Conservation (phyloP, 2,888 invertebrate genomes). For the Drosophila sordidula region DNA sequence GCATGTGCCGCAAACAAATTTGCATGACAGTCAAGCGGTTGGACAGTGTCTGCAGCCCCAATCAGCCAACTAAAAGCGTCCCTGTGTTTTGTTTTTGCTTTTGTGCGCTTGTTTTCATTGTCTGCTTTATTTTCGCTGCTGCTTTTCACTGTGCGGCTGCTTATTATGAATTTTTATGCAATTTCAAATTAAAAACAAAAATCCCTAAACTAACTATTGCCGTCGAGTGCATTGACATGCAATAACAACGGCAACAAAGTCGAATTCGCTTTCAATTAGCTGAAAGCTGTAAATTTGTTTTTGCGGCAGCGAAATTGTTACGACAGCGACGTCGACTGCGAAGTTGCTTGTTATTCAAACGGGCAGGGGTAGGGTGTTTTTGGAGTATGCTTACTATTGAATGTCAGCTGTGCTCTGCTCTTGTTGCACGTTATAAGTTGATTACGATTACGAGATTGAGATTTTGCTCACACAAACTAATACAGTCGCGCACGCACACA, state of each 20-base stretch:
- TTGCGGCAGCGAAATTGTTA: slow-evolving; percentile 39
- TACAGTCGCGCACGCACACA: slow-evolving; percentile 5
- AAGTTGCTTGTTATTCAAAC: not conserved
- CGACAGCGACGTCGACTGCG: slow-evolving; percentile 27
- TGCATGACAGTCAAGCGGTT: slow-evolving; percentile 39
- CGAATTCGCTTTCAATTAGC: slow-evolving; percentile 65
- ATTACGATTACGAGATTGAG: slow-evolving; percentile 45
- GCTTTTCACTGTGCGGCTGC: slow-evolving; percentile 18
- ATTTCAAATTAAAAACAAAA: slow-evolving; percentile 36
- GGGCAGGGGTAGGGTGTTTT: not conserved
- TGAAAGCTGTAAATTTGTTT: slow-evolving; percentile 48
- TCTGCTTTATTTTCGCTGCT: slow-evolving; percentile 21
- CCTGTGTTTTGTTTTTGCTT: slow-evolving; percentile 22
- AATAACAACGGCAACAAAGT: slow-evolving; percentile 32
- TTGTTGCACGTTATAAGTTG: slow-evolving; percentile 61
- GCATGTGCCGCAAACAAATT: slow-evolving; percentile 7
- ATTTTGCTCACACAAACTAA: slow-evolving; percentile 27
- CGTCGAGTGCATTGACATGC: slow-evolving; percentile 67
- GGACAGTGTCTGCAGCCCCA: slow-evolving; percentile 21
- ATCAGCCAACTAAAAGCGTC: slow-evolving; percentile 2
- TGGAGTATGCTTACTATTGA: slow-evolving; percentile 53
- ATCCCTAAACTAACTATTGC: slow-evolving; percentile 17
- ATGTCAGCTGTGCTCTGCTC: slow-evolving; percentile 57
- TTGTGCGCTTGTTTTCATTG: slow-evolving; percentile 31
- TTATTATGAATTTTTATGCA: slow-evolving; percentile 54